These are phyloP conservation scores for Choloepus hoffmanni DNA, from an alignment of 2,113 vertebrate genomes.

Conservation along the genomic window DNA sequence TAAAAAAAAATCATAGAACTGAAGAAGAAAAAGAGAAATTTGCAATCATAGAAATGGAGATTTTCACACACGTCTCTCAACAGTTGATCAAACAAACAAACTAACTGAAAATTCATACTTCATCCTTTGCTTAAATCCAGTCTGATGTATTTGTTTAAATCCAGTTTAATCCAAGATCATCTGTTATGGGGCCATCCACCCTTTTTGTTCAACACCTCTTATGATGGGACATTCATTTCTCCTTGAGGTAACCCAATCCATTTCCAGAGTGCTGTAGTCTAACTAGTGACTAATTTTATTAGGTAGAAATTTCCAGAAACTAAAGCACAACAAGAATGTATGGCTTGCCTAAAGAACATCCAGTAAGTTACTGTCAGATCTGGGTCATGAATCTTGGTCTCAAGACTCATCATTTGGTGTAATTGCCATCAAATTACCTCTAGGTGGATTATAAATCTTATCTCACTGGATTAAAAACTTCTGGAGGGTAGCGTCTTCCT, in stretches of 20 bases:
- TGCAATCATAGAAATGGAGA: not conserved
- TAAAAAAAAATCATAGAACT: too few species aligned
- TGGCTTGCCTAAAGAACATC: not conserved
- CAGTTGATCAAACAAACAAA: too few species aligned
- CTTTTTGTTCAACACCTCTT: not conserved
- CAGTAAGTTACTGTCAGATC: not conserved
- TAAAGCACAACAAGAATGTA: not conserved
- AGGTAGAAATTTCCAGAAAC: not conserved
- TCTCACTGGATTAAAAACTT: not conserved
- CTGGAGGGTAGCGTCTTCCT: not conserved
- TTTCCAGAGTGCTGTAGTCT: not conserved
- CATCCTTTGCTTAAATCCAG: not conserved
- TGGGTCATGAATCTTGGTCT: not conserved
- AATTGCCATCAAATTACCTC: not conserved
- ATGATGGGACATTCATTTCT: not conserved
- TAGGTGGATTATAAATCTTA: conserved; percentile 11
- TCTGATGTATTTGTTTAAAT: not conserved
- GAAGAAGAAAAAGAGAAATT: not conserved
- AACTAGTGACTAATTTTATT: not conserved
- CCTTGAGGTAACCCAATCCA: not conserved
- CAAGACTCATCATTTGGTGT: not conserved
- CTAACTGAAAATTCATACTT: too few species aligned
- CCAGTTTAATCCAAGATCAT: not conserved
- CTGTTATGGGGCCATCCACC: not conserved
- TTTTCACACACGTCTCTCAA: not conserved